phyloP scores from a whole-genome alignment of 2,888 invertebrate species.

The Parnassius smintheus region DNA sequence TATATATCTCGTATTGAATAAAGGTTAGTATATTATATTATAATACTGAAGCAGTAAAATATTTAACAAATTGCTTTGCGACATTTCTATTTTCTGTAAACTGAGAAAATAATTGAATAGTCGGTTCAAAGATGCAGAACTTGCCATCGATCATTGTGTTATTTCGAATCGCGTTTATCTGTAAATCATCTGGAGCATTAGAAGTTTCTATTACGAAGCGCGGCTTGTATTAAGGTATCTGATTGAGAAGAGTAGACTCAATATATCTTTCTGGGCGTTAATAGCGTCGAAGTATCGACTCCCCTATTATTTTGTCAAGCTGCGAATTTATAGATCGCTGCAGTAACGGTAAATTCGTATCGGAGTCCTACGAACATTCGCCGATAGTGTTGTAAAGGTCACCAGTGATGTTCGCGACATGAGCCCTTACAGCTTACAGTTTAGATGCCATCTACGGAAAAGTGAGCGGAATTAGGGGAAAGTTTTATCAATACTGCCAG shows the following conservation, averaged over 20 bases:
- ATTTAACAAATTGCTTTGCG: constrained; percentile 5
- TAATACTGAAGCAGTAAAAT: constrained; percentile 10
- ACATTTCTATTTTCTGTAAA: constrained; percentile 4
- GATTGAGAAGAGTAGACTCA: constrained; percentile 73
- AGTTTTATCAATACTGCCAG: constrained; percentile 12
- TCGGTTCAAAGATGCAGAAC: constrained; percentile 7
- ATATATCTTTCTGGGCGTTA: constrained; percentile 79
- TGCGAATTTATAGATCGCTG: constrained; percentile 73
- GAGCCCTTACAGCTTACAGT: constrained; percentile 31
- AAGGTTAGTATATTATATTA: constrained; percentile 32
- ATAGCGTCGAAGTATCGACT: constrained; percentile 72
- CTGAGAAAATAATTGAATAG: constrained; percentile 1
- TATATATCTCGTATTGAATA: constrained; percentile 46
- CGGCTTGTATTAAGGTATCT: constrained; percentile 73
- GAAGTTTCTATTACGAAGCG: constrained; percentile 56
- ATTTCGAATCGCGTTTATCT: constrained; percentile 29
- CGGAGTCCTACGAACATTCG: constrained; percentile 44
- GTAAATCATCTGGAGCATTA: constrained; percentile 32
- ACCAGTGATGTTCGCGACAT: constrained; percentile 34
- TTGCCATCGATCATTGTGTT: constrained; percentile 8
- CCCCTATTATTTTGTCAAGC: constrained; percentile 80
- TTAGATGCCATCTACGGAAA: constrained; percentile 37
- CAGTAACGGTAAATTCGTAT: constrained; percentile 64
- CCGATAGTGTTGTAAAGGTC: constrained; percentile 50
- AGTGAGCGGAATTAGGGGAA: constrained; percentile 28